Percentiles rank a stretch among this genome's conserved stretches.
These are phyloP conservation scores for Heliopora coerulea DNA, from an alignment of 92 coral and sea anemone species.

Conservation along the genomic window DNA sequence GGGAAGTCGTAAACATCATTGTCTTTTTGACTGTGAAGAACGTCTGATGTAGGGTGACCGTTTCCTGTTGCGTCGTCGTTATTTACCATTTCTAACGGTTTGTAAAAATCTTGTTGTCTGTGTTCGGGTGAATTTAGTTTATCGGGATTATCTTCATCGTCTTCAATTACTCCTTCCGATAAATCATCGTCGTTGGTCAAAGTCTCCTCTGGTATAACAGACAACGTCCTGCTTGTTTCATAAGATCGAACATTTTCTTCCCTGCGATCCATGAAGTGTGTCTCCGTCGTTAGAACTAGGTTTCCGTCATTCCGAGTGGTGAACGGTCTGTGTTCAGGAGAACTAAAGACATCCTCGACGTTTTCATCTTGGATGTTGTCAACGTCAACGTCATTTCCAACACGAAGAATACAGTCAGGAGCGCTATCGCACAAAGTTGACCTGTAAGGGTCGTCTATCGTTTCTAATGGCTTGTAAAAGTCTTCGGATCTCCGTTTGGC, in stretches of 20 bases:
- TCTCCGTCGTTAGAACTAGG: too few relatives aligned
- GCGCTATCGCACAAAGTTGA: not conserved
- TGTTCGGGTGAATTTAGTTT: not conserved
- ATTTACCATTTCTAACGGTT: not conserved
- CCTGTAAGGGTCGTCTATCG: not conserved
- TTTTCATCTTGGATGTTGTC: too few relatives aligned
- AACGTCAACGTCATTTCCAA: not conserved
- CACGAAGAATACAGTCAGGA: not conserved
- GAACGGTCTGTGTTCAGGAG: too few relatives aligned
- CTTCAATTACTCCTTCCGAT: constrained; percentile 21
- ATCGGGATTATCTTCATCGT: not conserved
- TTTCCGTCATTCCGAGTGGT: too few relatives aligned
- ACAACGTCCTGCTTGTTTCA: constrained; percentile 24
- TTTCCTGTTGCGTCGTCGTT: not conserved
- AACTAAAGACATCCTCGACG: too few relatives aligned
- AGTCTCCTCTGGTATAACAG: constrained; percentile 29
- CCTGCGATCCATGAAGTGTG: too few relatives aligned
- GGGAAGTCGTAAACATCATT: not conserved
- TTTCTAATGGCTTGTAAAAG: not conserved
- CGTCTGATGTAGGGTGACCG: not conserved
- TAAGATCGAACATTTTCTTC: too few relatives aligned
- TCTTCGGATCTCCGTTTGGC: not conserved
- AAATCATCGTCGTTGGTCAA: constrained; percentile 12
- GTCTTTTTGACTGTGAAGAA: not conserved
- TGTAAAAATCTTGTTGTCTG: not conserved